Conservation (phyloP, 2,113 vertebrate species). For the Indri indri region DNA sequence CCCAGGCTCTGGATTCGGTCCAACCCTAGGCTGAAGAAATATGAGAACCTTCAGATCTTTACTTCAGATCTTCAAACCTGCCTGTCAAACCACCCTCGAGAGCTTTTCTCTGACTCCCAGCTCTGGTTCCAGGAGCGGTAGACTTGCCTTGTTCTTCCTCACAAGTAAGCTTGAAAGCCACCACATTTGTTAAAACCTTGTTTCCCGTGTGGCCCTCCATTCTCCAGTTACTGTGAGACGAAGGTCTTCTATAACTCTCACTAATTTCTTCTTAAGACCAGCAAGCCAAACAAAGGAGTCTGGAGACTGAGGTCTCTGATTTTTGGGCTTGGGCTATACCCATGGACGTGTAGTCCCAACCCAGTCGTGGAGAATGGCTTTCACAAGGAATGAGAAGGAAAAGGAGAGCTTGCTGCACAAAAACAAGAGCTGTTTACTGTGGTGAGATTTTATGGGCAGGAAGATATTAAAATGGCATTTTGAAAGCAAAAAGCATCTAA, state of each 20-base stretch:
- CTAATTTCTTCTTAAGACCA: neutral
- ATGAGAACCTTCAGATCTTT: neutral
- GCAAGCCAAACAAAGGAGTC: neutral
- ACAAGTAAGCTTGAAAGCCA: neutral
- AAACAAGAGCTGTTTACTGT: neutral
- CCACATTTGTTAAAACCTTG: neutral
- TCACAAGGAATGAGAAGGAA: neutral
- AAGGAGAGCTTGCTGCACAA: neutral
- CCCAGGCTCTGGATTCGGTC: neutral
- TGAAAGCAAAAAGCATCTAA: neutral
- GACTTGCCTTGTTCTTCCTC: neutral
- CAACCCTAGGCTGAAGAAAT: neutral
- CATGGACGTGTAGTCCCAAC: fast-evolving
- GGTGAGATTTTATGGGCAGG: neutral
- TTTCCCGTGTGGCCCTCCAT: neutral
- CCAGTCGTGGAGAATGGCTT: neutral
- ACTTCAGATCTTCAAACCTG: too few relatives aligned
- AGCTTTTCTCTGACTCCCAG: neutral
- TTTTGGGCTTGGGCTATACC: neutral
- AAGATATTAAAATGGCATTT: neutral
- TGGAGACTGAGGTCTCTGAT: neutral
- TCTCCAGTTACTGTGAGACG: neutral
- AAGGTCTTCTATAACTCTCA: neutral
- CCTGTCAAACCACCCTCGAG: neutral
- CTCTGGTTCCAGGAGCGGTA: neutral